Percentiles rank a stretch among this genome's conserved stretches.
phyloP scores from a whole-genome alignment of 2,888 invertebrate species.

The Cosmia trapezina region DNA sequence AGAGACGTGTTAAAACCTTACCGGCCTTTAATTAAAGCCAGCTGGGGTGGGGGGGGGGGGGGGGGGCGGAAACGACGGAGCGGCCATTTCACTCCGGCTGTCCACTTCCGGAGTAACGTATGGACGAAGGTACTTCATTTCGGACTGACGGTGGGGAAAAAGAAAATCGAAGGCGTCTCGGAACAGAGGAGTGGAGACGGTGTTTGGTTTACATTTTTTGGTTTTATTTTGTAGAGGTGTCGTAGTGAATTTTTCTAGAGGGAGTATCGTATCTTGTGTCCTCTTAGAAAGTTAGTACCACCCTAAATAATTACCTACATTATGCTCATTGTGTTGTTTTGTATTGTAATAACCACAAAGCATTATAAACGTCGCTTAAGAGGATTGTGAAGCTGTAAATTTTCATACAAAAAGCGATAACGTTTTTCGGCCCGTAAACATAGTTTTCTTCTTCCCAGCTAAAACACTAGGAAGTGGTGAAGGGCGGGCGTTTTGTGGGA shows the following conservation, averaged over 20 bases:
- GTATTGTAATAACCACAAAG: background rate
- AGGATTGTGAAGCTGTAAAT: no score
- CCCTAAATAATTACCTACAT: background rate
- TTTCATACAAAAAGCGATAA: no score
- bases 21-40: slow-evolving; percentile 88
- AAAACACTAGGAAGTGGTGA: no score
- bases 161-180: slow-evolving; percentile 82
- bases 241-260: no score
- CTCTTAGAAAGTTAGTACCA: background rate
- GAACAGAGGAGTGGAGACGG: slow-evolving; percentile 73
- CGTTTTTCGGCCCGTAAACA: no score
- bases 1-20: slow-evolving; percentile 88
- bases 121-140: slow-evolving; percentile 87
- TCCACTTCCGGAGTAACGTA: slow-evolving; percentile 86
- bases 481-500: no score
- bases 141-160: slow-evolving; percentile 84
- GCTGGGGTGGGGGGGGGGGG: slow-evolving; percentile 66
- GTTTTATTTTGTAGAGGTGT: background rate
- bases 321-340: background rate
- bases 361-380: no score
- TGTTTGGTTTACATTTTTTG: slow-evolving; percentile 39
- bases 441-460: no score
- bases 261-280: background rate
- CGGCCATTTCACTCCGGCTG: slow-evolving; percentile 82
- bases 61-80: slow-evolving; percentile 74